Conservation (phyloP, 2,888 invertebrate species). For the Andrena bicolor region DNA sequence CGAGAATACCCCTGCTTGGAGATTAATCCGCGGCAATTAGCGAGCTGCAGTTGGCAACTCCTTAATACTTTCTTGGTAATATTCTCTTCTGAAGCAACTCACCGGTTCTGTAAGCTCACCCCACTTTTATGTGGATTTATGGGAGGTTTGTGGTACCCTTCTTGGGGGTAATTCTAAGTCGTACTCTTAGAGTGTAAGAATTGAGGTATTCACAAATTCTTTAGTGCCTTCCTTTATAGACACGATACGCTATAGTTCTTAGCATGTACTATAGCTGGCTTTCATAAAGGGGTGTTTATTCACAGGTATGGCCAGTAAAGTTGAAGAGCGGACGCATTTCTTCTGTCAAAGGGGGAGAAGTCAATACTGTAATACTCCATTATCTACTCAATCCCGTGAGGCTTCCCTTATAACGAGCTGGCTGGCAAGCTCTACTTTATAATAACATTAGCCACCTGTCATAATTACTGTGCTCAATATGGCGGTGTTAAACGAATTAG, state of each 20-base stretch:
- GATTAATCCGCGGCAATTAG: conserved; percentile 23
- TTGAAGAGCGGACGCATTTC: no score
- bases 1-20: neutral
- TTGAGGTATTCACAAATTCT: no score
- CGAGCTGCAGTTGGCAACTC: neutral
- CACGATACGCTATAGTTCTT: no score
- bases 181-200: no score
- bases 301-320: no score
- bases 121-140: no score
- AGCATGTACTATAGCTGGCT: no score
- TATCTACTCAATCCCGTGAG: conserved; percentile 20
- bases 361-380: conserved; percentile 23
- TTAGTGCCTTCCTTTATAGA: no score
- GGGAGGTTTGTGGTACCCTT: no score
- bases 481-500: conserved; percentile 39
- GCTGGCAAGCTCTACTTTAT: conserved; percentile 47
- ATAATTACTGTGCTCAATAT: conserved; percentile 48
- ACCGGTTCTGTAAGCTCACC: neutral
- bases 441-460: conserved; percentile 62
- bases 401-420: conserved; percentile 36
- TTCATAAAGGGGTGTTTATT: no score
- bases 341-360: neutral
- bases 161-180: no score
- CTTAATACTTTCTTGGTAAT: neutral
- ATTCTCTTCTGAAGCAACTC: neutral